Percentiles rank a stretch among this genome's conserved stretches.
Conservation (phyloP, 2,113 vertebrate species). For the Scytalopus superciliaris region DNA sequence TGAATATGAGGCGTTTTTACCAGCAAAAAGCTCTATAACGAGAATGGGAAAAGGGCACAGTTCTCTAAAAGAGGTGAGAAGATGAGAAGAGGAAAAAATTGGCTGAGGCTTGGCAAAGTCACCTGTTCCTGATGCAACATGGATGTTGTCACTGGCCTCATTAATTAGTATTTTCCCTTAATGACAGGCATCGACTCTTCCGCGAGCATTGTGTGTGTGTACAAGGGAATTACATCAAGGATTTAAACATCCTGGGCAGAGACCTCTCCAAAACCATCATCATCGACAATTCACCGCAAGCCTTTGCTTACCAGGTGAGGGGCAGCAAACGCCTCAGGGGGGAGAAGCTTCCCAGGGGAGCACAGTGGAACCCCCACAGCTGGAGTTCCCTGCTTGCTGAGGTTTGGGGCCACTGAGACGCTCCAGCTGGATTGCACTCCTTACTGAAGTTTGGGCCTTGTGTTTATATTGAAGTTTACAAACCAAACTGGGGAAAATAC, state of each 20-base stretch:
- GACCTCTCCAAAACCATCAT: conserved; percentile 99
- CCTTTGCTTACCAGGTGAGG: conserved; percentile 98
- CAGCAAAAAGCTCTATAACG: not conserved
- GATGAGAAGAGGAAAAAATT: not conserved
- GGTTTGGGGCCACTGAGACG: not conserved
- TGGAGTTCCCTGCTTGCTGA: fast-evolving
- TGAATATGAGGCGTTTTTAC: not conserved
- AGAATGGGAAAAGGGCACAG: not conserved
- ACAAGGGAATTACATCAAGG: conserved; percentile 99
- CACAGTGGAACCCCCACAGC: not conserved
- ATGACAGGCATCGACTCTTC: conserved; percentile 92
- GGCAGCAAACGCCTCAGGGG: not conserved
- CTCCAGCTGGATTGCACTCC: not conserved
- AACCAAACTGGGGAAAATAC: not conserved
- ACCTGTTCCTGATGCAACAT: not conserved
- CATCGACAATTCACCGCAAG: conserved; percentile 99
- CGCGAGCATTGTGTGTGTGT: conserved; percentile 99
- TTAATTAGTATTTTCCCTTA: not conserved
- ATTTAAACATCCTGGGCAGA: conserved; percentile 97
- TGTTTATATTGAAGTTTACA: not conserved
- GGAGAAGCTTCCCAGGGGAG: not conserved
- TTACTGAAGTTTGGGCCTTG: fast-evolving
- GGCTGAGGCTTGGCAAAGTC: fast-evolving
- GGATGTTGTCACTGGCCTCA: not conserved
- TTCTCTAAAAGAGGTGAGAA: not conserved